phyloP scores from a whole-genome alignment of 1,140 invertebrate species.

The Cataglyphis hispanica region DNA sequence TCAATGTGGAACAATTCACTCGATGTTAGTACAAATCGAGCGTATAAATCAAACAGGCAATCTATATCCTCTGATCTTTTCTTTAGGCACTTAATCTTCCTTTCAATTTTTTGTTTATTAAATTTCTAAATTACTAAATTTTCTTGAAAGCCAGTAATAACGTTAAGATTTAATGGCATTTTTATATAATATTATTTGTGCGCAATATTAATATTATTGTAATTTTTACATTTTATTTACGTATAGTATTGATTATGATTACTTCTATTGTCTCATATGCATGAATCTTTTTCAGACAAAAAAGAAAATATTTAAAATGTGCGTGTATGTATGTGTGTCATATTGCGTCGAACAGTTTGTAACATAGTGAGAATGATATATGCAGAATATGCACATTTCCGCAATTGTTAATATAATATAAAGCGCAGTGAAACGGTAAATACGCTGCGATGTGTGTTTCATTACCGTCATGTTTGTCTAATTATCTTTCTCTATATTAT shows the following conservation, averaged over 20 bases:
- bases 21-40: background rate
- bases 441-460: background rate
- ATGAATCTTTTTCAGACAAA: background rate
- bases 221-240: background rate
- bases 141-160: background rate
- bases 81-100: background rate
- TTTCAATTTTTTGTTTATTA: background rate
- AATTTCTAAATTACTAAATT: background rate
- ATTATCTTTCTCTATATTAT: slow-evolving; percentile 27
- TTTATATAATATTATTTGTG: background rate
- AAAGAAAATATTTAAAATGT: background rate
- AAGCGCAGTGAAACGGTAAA: background rate
- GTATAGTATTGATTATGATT: background rate
- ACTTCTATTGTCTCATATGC: background rate
- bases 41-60: background rate
- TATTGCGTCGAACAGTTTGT: slow-evolving; percentile 21
- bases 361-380: background rate
- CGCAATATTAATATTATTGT: too few relatives aligned
- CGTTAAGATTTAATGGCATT: background rate
- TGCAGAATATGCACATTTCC: background rate
- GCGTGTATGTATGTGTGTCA: background rate
- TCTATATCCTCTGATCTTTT: background rate
- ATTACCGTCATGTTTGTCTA: slow-evolving; percentile 37
- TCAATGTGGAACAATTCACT: background rate
- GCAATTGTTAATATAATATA: background rate